Conservation (phyloP, 2,113 vertebrate species). For the Ardeotis arabs region DNA sequence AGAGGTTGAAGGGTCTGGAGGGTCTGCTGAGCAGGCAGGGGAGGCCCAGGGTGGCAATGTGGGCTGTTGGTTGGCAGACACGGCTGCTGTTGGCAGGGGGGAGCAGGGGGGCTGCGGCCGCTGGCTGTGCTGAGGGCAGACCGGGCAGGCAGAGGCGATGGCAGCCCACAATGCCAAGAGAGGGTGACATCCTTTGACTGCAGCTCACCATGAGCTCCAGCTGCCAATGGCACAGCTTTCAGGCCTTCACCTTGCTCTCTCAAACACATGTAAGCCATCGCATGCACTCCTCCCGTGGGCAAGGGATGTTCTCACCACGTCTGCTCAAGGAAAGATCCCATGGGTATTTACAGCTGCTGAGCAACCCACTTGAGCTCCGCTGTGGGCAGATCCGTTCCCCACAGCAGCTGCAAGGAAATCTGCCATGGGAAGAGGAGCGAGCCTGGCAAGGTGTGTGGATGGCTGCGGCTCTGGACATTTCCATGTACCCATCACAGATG, state of each 20-base stretch:
- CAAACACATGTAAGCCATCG: too few relatives aligned
- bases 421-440: not conserved
- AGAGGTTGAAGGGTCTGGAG: not conserved
- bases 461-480: not conserved
- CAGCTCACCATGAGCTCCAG: not conserved
- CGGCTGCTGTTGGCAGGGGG: too few relatives aligned
- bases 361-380: not conserved
- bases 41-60: not conserved
- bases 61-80: too few relatives aligned
- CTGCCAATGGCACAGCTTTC: not conserved
- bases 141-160: too few relatives aligned
- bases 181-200: not conserved
- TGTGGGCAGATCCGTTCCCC: not conserved
- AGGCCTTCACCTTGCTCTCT: not conserved
- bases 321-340: not conserved
- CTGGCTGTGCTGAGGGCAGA: too few relatives aligned
- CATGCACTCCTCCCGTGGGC: fast-evolving
- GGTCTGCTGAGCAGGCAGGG: not conserved
- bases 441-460: not conserved
- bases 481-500: not conserved
- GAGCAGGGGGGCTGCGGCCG: too few relatives aligned
- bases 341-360: not conserved
- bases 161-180: too few relatives aligned
- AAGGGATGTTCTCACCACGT: not conserved
- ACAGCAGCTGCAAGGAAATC: not conserved